Evolutionary conservation across 2,888 invertebrate genomes (phyloP), one percentile per base, ranked within the genome.

Genomic region (Metacarcinus magister): DNA sequence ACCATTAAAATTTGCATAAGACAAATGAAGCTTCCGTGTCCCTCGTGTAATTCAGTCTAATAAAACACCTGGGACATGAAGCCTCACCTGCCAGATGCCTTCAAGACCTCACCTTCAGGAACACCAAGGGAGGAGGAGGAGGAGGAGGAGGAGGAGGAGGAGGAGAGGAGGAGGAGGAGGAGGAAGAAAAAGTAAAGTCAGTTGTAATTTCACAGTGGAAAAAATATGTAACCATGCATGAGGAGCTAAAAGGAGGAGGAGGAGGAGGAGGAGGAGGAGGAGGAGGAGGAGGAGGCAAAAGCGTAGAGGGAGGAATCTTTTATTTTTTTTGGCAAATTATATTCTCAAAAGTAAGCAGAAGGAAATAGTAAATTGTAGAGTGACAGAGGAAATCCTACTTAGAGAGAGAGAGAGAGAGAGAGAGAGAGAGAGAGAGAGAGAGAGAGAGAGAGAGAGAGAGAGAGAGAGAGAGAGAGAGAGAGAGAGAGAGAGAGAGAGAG

Each of bases 401-500:
- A n/a, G n/a, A n/a, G n/a, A n/a, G n/a, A n/a, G n/a, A n/a, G n/a
- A n/a, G n/a, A n/a, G n/a, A n/a, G 32, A 32, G n/a, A 32, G 32
- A 28, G 82, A 32, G 82, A 82, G n/a, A 82, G 82, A 32, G n/a
- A 28, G 82, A 32, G 28, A 89, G 32, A 89, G 39, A 89, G 89
- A 89, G 89, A 43, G 89, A 43, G 32, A 43, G 89, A 43, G 92
- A 48, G 54, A 92, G 92, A 32, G 92, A 8, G 32, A 46, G 48
- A 28, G 60, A 54, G 92, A 46, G 54, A 46, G 60, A 54, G 54
- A 23, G 92, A 92, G 43, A 32, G 39, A n/a, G n/a, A 43, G 43
- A 43, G 89, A 89, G 89, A 39, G 43, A 89, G 89, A 87, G 89
- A 87, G 89, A 87, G 43, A 87, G 43, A 87, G 43, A 87, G 43